Percentiles rank a stretch among this genome's conserved stretches.
Evolutionary conservation across 2,888 invertebrate species (phyloP).

Genomic region (Exephanes ischioxanthus): DNA sequence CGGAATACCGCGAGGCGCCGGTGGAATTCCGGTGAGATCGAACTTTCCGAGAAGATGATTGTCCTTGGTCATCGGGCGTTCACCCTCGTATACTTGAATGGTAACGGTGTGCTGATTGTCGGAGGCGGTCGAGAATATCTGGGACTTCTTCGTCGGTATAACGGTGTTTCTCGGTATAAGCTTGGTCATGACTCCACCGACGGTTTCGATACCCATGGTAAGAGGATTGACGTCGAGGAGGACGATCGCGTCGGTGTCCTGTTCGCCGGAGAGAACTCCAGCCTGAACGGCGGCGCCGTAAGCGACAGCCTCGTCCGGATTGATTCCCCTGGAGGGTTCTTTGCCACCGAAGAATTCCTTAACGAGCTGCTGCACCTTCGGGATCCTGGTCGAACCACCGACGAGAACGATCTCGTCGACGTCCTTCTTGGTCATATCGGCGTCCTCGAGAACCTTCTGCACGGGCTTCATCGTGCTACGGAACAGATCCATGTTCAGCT

Average conservation of each 20-base stretch:
- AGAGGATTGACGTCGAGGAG: constrained; percentile 99
- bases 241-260: constrained; percentile 98
- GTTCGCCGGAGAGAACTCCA: constrained; percentile 98
- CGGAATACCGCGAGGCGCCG: constrained; percentile 96
- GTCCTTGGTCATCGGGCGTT: constrained; percentile 99
- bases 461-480: constrained; percentile 90
- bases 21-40: constrained; percentile 98
- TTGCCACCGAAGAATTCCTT: constrained; percentile 99
- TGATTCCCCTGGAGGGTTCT: constrained; percentile 98
- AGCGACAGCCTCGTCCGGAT: constrained; percentile 99
- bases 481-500: constrained; percentile 94
- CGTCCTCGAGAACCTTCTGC: constrained; percentile 96
- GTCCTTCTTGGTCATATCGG: constrained; percentile 99
- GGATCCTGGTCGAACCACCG: constrained; percentile 99
- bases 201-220: constrained; percentile 99
- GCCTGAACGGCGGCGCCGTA: constrained; percentile 99
- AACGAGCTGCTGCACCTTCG: constrained; percentile 97
- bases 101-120: constrained; percentile 99
- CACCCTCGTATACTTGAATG: constrained; percentile 98
- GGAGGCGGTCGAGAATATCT: constrained; percentile 99
- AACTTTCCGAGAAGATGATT: constrained; percentile 99
- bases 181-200: constrained; percentile 99
- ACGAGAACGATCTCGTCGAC: constrained; percentile 99
- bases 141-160: constrained; percentile 99
- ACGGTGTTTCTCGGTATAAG: constrained; percentile 99